phyloP scores from a whole-genome alignment of 1,140 invertebrate genomes.

The Arctopsyche grandis region DNA sequence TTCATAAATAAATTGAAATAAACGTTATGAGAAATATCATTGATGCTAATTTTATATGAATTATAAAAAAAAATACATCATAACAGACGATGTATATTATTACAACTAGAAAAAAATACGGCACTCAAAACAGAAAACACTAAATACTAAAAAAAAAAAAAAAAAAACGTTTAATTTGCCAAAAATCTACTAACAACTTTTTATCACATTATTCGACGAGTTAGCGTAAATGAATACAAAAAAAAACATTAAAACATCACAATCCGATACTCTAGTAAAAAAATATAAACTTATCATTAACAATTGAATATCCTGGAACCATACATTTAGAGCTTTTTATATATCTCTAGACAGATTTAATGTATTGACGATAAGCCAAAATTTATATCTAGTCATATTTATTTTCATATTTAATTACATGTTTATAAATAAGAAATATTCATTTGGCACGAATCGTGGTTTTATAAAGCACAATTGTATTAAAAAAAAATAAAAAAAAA shows the following conservation, averaged over 20 bases:
- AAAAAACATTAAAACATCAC: conserved; percentile 31
- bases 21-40: conserved; percentile 56
- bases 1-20: conserved; percentile 54
- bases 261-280: conserved; percentile 46
- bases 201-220: conserved; percentile 48
- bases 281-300: conserved; percentile 51
- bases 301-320: conserved; percentile 53
- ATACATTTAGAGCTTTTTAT: conserved; percentile 55
- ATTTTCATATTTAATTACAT: conserved; percentile 56
- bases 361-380: conserved; percentile 55
- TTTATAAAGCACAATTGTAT: conserved; percentile 51
- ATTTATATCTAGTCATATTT: conserved; percentile 56
- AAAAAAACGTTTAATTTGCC: conserved; percentile 6
- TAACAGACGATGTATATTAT: conserved; percentile 51
- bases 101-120: conserved; percentile 30
- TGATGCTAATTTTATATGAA: conserved; percentile 56
- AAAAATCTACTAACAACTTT: conserved; percentile 30
- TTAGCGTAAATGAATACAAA: conserved; percentile 46
- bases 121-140: conserved; percentile 23
- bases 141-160: neutral
- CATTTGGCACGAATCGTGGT: conserved; percentile 50
- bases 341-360: conserved; percentile 56
- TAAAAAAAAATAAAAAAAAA: conserved; percentile 37
- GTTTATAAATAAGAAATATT: conserved; percentile 48
- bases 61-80: conserved; percentile 53